Conservation (phyloP, 2,113 vertebrate genomes). For the Melanerpes aurifrons region DNA sequence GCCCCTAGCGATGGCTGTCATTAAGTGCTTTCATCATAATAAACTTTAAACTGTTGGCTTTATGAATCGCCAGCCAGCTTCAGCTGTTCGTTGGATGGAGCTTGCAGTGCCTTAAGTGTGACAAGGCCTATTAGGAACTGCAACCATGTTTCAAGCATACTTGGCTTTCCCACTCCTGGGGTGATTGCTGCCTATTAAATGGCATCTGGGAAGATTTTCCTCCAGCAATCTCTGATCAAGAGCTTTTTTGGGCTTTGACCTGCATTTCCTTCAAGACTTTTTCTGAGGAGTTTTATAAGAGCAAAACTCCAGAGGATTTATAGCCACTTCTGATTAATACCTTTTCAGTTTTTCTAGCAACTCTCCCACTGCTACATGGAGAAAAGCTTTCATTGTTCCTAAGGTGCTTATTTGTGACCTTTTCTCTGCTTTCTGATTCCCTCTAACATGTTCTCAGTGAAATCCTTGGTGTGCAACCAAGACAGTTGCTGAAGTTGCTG, state of each 20-base stretch:
- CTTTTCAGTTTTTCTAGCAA: slow-evolving; percentile 84
- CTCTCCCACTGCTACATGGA: slow-evolving; percentile 83
- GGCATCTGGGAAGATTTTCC: slow-evolving; percentile 87
- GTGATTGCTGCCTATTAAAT: slow-evolving; percentile 90
- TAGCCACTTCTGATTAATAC: slow-evolving; percentile 90
- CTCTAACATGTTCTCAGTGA: slow-evolving; percentile 78
- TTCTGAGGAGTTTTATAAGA: slow-evolving; percentile 88
- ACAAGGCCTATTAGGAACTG: slow-evolving; percentile 90
- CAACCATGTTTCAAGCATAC: slow-evolving; percentile 87
- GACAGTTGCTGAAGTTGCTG: slow-evolving; percentile 76
- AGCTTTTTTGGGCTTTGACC: slow-evolving; percentile 90
- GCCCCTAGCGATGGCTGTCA: slow-evolving; percentile 89
- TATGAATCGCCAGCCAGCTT: slow-evolving; percentile 89
- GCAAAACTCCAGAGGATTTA: slow-evolving; percentile 88
- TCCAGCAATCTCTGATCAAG: slow-evolving; percentile 89
- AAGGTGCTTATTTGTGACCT: slow-evolving; percentile 85
- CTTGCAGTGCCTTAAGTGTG: slow-evolving; percentile 88
- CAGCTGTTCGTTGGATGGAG: slow-evolving; percentile 86
- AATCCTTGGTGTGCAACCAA: slow-evolving; percentile 82
- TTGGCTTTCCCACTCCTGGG: slow-evolving; percentile 87
- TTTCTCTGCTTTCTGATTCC: slow-evolving; percentile 83
- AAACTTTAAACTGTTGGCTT: slow-evolving; percentile 93
- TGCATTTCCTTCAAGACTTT: slow-evolving; percentile 89
- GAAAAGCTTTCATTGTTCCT: slow-evolving; percentile 86
- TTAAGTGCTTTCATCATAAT: slow-evolving; percentile 93